Conservation (phyloP, 2,888 invertebrate genomes). For the Aphidoletes aphidimyza region DNA sequence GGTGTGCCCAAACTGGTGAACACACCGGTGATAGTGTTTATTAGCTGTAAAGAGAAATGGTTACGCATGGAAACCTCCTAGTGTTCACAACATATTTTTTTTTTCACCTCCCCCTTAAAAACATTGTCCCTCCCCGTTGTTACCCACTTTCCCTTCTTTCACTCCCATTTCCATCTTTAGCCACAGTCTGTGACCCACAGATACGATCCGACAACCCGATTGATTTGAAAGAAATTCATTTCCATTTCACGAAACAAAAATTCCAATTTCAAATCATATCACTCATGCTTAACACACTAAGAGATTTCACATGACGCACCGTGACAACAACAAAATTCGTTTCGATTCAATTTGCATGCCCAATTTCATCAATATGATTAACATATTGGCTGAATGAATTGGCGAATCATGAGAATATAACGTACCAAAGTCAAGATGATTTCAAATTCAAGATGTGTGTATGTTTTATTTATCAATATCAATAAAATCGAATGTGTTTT, state of each 20-base stretch:
- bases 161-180: no score
- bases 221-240: no score
- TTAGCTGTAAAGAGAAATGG: conserved; percentile 25
- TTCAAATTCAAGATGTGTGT: background rate
- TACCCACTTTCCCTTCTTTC: no score
- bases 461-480: conserved; percentile 47
- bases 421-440: conserved; percentile 34
- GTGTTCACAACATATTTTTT: background rate
- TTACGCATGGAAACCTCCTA: background rate
- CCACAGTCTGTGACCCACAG: no score
- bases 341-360: background rate
- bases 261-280: no score
- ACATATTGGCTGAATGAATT: background rate
- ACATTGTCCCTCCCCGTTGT: no score
- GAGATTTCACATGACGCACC: background rate
- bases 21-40: background rate
- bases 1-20: background rate
- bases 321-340: background rate
- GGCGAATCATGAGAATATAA: background rate
- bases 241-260: no score
- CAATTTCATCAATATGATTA: no score
- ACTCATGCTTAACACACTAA: no score
- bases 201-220: no score
- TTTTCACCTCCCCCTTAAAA: no score
- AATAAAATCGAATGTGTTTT: conserved; percentile 23